Percentiles rank a stretch among this genome's conserved stretches.
Evolutionary conservation across 2,888 invertebrate genomes (phyloP).

Genomic region (Scaptomyza parva): DNA sequence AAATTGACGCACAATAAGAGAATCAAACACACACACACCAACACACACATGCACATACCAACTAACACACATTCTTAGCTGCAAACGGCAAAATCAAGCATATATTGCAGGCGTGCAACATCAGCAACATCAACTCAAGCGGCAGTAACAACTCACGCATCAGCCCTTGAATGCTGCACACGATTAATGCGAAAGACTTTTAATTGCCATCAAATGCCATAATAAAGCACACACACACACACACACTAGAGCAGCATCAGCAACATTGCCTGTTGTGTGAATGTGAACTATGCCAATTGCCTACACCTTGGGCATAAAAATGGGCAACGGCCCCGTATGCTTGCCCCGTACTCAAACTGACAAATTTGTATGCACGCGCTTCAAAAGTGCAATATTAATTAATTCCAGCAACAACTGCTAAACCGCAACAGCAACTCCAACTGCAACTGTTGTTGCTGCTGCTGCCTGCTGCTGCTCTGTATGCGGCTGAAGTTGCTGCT

Average conservation of each 20-base stretch:
- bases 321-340: constrained; percentile 42
- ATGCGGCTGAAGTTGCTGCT: constrained; percentile 66
- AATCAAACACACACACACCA: constrained; percentile 16
- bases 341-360: constrained; percentile 62
- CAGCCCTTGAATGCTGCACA: constrained; percentile 52
- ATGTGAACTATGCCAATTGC: constrained; percentile 82
- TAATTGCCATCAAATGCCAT: constrained; percentile 74
- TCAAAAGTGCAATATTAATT: constrained; percentile 81
- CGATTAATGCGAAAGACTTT: constrained; percentile 73
- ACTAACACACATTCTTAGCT: constrained; percentile 8
- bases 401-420: constrained; percentile 76
- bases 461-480: constrained; percentile 52
- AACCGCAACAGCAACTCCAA: constrained; percentile 44
- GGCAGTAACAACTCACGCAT: constrained; percentile 13
- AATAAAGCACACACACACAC: constrained; percentile 39
- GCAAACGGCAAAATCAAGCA: constrained; percentile 27
- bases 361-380: constrained; percentile 83
- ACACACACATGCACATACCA: neutral
- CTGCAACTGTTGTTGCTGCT: constrained; percentile 18
- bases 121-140: constrained; percentile 4
- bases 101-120: constrained; percentile 32
- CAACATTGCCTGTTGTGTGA: constrained; percentile 28
- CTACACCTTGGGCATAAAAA: constrained; percentile 76
- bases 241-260: neutral
- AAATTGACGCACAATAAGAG: constrained; percentile 72